phyloP scores from a whole-genome alignment of 1,140 invertebrate genomes.

The Leptinotarsa texana region DNA sequence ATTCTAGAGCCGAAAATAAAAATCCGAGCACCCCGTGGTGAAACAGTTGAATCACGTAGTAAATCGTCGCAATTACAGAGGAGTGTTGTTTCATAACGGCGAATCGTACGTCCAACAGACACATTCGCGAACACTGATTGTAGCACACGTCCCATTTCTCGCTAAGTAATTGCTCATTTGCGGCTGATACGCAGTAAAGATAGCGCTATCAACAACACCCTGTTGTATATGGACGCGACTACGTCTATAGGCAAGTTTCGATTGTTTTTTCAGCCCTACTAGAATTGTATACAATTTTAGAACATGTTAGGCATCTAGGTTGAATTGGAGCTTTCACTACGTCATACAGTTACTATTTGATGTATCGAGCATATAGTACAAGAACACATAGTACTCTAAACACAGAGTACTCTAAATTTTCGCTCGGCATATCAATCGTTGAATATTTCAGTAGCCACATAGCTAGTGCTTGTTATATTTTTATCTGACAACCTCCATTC shows the following conservation, averaged over 20 bases:
- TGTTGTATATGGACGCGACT: slow-evolving; percentile 12
- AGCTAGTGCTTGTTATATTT: no score
- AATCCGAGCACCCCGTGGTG: slow-evolving; percentile 4
- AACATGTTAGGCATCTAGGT: no score
- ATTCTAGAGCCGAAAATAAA: not conserved
- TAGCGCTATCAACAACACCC: slow-evolving; percentile 27
- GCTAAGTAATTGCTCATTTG: slow-evolving; percentile 36
- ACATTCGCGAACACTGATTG: slow-evolving; percentile 12
- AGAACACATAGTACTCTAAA: no score
- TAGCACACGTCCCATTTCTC: slow-evolving; percentile 27
- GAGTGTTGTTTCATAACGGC: slow-evolving; percentile 23
- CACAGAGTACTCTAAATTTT: no score
- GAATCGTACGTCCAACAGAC: slow-evolving; percentile 11
- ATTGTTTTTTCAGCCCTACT: no score
- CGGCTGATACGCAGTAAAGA: slow-evolving; percentile 30
- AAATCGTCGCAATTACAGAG: slow-evolving; percentile 24
- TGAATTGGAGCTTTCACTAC: no score
- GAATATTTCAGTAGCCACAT: no score
- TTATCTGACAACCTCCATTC: no score
- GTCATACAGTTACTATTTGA: no score
- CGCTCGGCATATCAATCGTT: no score
- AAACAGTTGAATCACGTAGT: slow-evolving; percentile 21
- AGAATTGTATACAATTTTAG: no score
- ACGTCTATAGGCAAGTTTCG: not conserved
- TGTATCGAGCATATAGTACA: no score